Evolutionary conservation across 2,113 vertebrate species (phyloP), one percentile per base, ranked within the genome.

Genomic region (Barbus barbus): DNA sequence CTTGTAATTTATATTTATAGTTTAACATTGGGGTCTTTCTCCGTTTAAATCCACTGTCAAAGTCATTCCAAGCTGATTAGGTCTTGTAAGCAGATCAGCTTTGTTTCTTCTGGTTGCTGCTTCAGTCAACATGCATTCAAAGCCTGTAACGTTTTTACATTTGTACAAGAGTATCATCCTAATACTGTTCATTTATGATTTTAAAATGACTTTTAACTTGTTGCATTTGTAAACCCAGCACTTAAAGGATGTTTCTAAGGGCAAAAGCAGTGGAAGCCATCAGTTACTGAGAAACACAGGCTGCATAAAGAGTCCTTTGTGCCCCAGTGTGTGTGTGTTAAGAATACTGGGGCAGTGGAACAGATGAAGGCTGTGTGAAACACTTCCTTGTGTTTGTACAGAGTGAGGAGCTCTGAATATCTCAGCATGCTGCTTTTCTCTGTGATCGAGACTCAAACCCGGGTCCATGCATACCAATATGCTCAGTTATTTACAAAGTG

Each of bases 231-330:
- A 0, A 44, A 44, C 41, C 41, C 41, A 44, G 41, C 41, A 44
- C 41, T 44, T 44, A 44, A 44, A 44, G n/a, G n/a, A n/a, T n/a
- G n/a, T n/a, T n/a, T n/a, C n/a, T n/a, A n/a, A n/a, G 86, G 87
- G 88, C 86, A 83, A 90, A 86, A 69, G 85, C 83, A 86, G 85
- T 89, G 90, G 88, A 91, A 87, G 75, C 83, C 86, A 63, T 91
- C 84, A 89, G 87, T 87, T 83, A 81, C 88, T 82, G 86, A 89
- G 89, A 90, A 93, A 92, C 88, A 92, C 91, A 90, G 87, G 86
- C 63, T 77, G 84, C 73, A 94, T 91, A 94, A 94, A 94, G 91
- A 89, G 85, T 63, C 89, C 91, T 92, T 93, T 94, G 93, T 95
- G 36, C 82, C 24, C 83, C 22, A 87, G 88, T 85, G 89, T 85